Base-by-base conservation (phyloP, 2,888 invertebrate genomes). In the Leucophora obtusa region DNA sequence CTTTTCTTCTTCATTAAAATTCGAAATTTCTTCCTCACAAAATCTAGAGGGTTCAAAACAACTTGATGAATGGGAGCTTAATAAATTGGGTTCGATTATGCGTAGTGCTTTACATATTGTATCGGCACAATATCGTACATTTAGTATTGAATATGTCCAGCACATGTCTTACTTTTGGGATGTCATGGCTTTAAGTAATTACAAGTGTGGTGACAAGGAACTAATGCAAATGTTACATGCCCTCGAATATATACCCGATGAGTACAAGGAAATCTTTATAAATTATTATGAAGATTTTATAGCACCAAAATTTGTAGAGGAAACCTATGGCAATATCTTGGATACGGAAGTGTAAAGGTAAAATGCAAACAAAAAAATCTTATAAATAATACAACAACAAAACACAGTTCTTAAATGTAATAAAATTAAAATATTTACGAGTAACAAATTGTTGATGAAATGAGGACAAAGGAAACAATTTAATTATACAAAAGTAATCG, bases 221-320 rank as follows among this genome's bases (percentile, higher is more conserved):
- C 79, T 86, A 35, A 86, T 86, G 86, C 86, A 86, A 79, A 86
- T 86, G 86, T 79, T 86, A 28, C 84, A 86, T 53, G 86, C 86
- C 24, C 85, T 86, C 68, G 86, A 86, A 83, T 86, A 83, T 53
- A 86, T 86, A 51, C 84, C 86, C 58, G 86, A 86, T 66, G 86
- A 86, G 76, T 86, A 83, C 73, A 86, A 86, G 82, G 86, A 86
- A 81, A 84, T 86, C 51, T 86, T 86, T 83, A 86, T 86, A 51
- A 86, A 86, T 74, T 86, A 86, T 76, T 86, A 86, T 59, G 86
- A 86, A 69, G 86, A 86, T 74, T 85, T 84, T 76, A 86, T 86
- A 82, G 84, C 86, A 76, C 86, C 86, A 72, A 84, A 85, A 82
- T 86, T 85, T 75, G 85, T 84, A 15, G 86, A 86, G 66, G 84